phyloP scores from a whole-genome alignment of 92 coral and sea anemone genomes.

The Zoanthus gigantus region DNA sequence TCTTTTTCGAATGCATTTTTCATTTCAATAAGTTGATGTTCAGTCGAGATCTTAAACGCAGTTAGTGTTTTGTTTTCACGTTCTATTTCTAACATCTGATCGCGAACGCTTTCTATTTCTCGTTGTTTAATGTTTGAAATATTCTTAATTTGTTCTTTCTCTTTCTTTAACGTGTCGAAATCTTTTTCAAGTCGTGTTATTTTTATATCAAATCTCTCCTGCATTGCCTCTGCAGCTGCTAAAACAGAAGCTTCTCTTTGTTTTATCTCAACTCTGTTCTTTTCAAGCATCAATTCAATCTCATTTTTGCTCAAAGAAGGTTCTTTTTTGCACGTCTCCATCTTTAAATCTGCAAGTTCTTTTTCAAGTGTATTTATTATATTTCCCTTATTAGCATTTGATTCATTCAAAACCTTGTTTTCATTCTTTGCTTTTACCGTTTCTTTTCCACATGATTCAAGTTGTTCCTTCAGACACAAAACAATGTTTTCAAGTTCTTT shows the following conservation, averaged over 20 bases:
- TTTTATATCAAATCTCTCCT: not conserved
- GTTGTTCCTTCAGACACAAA: constrained; percentile 40
- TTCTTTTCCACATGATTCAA: not conserved
- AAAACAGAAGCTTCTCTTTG: not conserved
- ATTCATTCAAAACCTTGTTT: constrained; percentile 12
- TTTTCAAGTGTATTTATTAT: not conserved
- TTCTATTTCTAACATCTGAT: constrained; percentile 11
- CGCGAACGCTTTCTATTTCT: constrained; percentile 20
- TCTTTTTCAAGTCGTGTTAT: not conserved
- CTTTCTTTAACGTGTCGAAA: constrained; percentile 2
- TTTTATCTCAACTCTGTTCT: not conserved
- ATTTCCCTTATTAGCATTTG: not conserved
- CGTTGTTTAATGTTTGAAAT: not conserved
- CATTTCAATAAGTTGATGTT: constrained; percentile 17
- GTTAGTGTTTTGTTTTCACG: constrained; percentile 24
- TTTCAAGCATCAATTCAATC: not conserved
- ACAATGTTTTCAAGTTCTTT: constrained; percentile 42
- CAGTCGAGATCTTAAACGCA: constrained; percentile 10
- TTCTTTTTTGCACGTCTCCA: not conserved
- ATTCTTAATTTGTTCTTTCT: constrained; percentile 7
- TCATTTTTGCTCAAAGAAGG: constrained; percentile 2
- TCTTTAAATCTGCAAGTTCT: constrained; percentile 14
- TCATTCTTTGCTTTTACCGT: not conserved
- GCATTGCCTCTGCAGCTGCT: not conserved
- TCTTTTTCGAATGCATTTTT: constrained; percentile 14